Evolutionary conservation across 2,797 vertebrate species (phyloP).

Genomic region (Euthynnus affinis): DNA sequence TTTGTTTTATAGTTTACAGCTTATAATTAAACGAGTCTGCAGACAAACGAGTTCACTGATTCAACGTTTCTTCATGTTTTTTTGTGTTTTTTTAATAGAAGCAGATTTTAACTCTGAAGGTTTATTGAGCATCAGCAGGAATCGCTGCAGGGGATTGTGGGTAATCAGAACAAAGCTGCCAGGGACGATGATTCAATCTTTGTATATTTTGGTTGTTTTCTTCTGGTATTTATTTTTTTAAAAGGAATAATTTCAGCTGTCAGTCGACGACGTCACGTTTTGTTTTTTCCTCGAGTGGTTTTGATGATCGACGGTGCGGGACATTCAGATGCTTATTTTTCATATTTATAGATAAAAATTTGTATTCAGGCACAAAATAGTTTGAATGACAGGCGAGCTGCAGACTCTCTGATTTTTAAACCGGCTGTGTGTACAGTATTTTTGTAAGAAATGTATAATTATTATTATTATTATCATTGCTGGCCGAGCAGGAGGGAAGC

Average conservation of each 20-base stretch:
- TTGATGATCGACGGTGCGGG: constrained; percentile 39
- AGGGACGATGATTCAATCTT: constrained; percentile 27
- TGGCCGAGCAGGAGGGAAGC: constrained; percentile 45
- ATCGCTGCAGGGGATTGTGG: constrained; percentile 14
- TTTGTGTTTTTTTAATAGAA: neutral
- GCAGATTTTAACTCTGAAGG: neutral
- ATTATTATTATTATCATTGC: constrained; percentile 49
- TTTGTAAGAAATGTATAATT: constrained; percentile 82
- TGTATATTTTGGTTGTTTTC: constrained; percentile 63
- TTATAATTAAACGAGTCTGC: neutral
- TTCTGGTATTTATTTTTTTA: constrained; percentile 73
- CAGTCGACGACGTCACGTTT: neutral
- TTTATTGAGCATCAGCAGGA: neutral
- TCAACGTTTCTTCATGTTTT: neutral
- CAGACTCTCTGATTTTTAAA: constrained; percentile 23
- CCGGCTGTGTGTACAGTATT: constrained; percentile 86
- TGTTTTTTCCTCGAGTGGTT: neutral
- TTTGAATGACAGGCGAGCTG: neutral
- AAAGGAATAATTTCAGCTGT: constrained; percentile 21
- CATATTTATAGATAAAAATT: constrained; percentile 61
- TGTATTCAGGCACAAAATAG: constrained; percentile 22
- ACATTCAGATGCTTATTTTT: constrained; percentile 69
- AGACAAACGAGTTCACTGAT: neutral
- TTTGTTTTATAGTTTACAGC: neutral
- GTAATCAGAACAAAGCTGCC: constrained; percentile 48